A percentile compares a stretch with the other conserved stretches of the same genome.
These are phyloP conservation scores for Phoxinus dragarum DNA, from an alignment of 2,797 vertebrate species.

Conservation along the genomic window DNA sequence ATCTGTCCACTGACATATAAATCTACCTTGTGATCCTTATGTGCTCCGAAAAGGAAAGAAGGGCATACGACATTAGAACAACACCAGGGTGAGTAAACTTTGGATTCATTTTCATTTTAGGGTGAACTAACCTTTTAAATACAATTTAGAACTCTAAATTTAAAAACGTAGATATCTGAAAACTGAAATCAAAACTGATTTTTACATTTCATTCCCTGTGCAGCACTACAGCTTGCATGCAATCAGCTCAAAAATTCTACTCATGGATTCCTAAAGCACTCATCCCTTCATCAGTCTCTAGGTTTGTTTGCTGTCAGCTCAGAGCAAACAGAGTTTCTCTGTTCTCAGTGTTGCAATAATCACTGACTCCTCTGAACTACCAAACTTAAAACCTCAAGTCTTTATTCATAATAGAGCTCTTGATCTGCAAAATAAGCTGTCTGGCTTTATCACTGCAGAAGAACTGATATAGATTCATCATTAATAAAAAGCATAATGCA, in stretches of 20 bases:
- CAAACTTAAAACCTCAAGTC: neutral
- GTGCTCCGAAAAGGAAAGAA: too few species aligned
- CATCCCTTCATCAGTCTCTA: conserved; percentile 13
- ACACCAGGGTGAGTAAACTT: too few species aligned
- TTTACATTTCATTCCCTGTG: neutral
- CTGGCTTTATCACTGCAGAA: conserved; percentile 3
- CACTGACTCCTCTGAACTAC: conserved; percentile 12
- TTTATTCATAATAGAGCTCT: conserved; percentile 5
- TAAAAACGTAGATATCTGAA: neutral
- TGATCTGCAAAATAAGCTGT: conserved; percentile 21
- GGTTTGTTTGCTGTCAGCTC: conserved; percentile 22
- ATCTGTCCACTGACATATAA: too few species aligned
- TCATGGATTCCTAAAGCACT: conserved; percentile 16
- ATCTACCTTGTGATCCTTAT: too few species aligned
- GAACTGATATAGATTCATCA: neutral
- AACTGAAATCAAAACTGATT: neutral
- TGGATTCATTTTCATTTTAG: too few species aligned
- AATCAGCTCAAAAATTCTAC: conserved; percentile 12
- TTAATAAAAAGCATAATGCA: conserved; percentile 36
- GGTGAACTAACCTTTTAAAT: too few species aligned
- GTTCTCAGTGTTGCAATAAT: conserved; percentile 19
- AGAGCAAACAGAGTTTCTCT: conserved; percentile 28
- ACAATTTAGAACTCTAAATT: too few species aligned
- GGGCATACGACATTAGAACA: too few species aligned
- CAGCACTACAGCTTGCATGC: neutral